Evolutionary conservation across 2,113 vertebrate species (phyloP).

Genomic region (Anhinga anhinga): DNA sequence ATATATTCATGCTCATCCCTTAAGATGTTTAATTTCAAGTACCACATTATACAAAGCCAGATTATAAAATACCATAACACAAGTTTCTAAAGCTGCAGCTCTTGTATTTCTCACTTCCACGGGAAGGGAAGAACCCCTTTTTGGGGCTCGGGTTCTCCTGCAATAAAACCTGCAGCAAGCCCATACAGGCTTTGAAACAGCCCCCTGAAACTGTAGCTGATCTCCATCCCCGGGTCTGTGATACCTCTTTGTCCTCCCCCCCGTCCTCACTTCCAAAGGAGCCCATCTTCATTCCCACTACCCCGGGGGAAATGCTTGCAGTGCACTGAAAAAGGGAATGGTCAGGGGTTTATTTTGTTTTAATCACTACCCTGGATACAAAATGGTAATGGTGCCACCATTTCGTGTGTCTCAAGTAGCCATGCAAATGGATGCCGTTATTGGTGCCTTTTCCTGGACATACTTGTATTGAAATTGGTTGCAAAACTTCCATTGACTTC

Average conservation of each 20-base stretch:
- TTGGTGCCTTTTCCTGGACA: neutral
- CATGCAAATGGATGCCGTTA: fast-evolving
- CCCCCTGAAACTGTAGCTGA: neutral
- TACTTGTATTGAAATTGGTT: fast-evolving
- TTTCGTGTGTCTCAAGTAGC: neutral
- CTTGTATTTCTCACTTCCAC: neutral
- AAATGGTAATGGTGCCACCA: neutral
- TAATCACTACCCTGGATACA: neutral
- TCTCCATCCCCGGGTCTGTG: neutral
- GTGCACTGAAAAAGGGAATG: neutral
- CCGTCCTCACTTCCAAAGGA: neutral
- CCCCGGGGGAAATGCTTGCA: neutral
- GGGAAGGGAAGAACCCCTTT: neutral
- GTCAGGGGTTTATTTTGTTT: neutral
- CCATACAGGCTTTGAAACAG: neutral
- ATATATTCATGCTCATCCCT: neutral
- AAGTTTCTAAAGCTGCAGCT: neutral
- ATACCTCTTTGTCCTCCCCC: neutral
- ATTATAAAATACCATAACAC: neutral
- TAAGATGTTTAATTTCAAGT: constrained; percentile 6
- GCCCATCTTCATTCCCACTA: neutral
- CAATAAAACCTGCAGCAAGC: neutral
- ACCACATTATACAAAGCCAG: neutral
- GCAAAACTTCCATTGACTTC: neutral
- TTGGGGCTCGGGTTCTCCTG: fast-evolving